These are phyloP conservation scores for Drosophila ironensis DNA, from an alignment of 1,140 invertebrate genomes.

Conservation along the genomic window DNA sequence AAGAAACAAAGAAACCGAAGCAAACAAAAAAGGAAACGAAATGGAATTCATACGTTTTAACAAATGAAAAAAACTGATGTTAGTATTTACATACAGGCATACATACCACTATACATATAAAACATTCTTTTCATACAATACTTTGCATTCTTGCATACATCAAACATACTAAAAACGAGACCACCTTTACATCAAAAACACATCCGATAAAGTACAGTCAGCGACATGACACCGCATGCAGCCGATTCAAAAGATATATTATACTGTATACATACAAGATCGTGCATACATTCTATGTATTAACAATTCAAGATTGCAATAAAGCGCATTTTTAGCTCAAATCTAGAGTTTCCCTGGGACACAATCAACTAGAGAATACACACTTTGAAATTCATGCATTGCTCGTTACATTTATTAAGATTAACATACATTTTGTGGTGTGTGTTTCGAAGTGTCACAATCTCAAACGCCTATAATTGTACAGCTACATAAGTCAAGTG, in stretches of 20 bases:
- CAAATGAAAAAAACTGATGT: constrained; percentile 19
- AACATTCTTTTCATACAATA: background rate
- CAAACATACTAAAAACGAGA: constrained; percentile 38
- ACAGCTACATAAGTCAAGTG: too few relatives aligned
- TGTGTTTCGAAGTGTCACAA: too few relatives aligned
- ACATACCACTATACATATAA: background rate
- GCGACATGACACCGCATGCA: constrained; percentile 27
- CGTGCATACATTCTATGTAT: background rate
- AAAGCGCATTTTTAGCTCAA: constrained; percentile 66
- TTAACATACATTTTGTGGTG: too few relatives aligned
- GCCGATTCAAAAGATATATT: constrained; percentile 25
- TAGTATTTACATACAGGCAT: constrained; percentile 50
- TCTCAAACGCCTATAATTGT: too few relatives aligned
- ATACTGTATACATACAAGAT: background rate
- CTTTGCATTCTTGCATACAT: background rate
- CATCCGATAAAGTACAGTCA: constrained; percentile 29
- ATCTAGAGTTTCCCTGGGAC: background rate
- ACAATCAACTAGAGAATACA: too few relatives aligned
- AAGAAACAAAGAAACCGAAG: constrained; percentile 27
- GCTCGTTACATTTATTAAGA: too few relatives aligned
- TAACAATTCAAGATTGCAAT: constrained; percentile 55
- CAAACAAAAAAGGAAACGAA: constrained; percentile 4
- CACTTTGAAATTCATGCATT: background rate
- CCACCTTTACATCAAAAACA: constrained; percentile 41
- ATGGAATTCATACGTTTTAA: constrained; percentile 7